Evolutionary conservation across 2,888 invertebrate species (phyloP), one percentile per base, ranked within the genome.

Genomic region (Drosophila paramelanica): DNA sequence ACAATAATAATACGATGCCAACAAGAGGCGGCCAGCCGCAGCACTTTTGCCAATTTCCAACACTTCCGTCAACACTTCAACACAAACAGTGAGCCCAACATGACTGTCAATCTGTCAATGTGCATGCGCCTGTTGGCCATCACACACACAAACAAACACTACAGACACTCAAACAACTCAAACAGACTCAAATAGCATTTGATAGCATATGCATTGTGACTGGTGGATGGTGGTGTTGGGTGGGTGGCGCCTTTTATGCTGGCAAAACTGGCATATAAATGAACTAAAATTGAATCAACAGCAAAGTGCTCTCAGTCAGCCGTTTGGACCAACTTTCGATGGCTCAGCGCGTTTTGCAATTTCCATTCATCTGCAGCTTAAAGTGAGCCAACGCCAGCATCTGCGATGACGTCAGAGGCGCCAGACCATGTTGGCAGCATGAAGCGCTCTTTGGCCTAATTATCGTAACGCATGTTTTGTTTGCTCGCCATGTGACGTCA

Each of bases 21-120:
- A 23, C 6, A 5, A 53, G 51, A 13, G 25, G 23, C 39, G 25
- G 50, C 23, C 61, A 57, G 59, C 68, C 57, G 61, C 76, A 64
- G 79, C 67, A 77, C 79, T 76, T 77, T 76, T 76, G 71, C 80
- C 75, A 80, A 83, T 79, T 76, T 80, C 77, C 78, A 80, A 74
- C 82, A 88, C 75, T 86, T 89, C 89, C 84, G 84, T 82, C 88
- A 86, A 82, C 89, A 89, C 80, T 83, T 79, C 77, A 86, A 72
- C 68, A 70, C 77, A 78, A 83, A 80, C 69, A 76, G 68, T 73
- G 52, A 50, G 51, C 68, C 80, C 55, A 73, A 84, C 85, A 80
- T 79, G 73, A 68, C 89, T 89, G 89, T 83, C 90, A 89, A 83
- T 81, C 84, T 88, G 79, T 88, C 90, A 86, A 58, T 84, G 70